Conservation (phyloP, 2,888 invertebrate species). For the Pristionchus fissidentatus region DNA sequence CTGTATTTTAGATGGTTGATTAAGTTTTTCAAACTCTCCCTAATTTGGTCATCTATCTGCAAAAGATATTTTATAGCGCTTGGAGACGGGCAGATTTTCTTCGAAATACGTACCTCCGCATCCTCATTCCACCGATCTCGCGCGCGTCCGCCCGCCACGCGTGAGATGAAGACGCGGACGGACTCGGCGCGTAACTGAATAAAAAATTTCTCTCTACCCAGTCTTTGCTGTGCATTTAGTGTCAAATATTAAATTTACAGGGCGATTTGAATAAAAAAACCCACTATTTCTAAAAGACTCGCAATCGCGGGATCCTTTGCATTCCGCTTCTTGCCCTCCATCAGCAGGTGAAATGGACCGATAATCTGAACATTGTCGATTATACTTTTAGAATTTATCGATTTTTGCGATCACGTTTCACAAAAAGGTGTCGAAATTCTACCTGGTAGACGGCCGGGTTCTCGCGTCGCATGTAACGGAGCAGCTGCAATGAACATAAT, state of each 20-base stretch:
- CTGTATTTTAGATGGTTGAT: neutral
- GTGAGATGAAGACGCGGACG: conserved; percentile 43
- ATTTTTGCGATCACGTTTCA: neutral
- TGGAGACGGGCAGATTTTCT: too few relatives aligned
- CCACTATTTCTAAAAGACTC: conserved; percentile 21
- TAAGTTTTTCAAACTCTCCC: neutral
- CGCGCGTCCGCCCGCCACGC: conserved; percentile 23
- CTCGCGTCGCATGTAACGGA: conserved; percentile 42
- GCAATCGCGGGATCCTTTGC: conserved; percentile 35
- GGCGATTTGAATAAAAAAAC: neutral
- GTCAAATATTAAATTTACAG: neutral
- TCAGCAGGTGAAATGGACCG: conserved; percentile 37
- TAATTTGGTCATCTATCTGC: neutral
- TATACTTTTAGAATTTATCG: neutral
- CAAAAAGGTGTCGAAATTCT: neutral
- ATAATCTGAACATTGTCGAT: too few relatives aligned
- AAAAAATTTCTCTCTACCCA: too few relatives aligned
- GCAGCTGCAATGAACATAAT: conserved; percentile 23
- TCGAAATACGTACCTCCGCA: neutral
- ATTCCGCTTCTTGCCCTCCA: conserved; percentile 39
- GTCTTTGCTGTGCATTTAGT: too few relatives aligned
- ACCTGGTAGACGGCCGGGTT: conserved; percentile 41
- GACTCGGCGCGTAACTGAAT: conserved; percentile 44
- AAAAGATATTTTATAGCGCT: neutral
- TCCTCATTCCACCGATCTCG: conserved; percentile 35